These are phyloP conservation scores for Trinorchestia longiramus DNA, from an alignment of 1,140 invertebrate species.

Conservation along the genomic window DNA sequence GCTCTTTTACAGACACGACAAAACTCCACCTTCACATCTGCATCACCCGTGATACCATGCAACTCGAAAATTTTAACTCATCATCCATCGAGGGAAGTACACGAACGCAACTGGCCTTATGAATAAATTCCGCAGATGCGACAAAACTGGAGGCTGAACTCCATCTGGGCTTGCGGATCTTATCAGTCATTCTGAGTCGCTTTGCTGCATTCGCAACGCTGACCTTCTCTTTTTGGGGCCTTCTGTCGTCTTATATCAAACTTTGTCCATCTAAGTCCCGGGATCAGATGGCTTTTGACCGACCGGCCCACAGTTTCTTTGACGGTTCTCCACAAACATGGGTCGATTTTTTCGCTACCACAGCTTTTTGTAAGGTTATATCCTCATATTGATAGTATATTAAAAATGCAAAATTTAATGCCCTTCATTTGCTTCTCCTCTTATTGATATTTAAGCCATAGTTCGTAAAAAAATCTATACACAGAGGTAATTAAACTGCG, in stretches of 20 bases:
- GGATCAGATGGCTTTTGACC: constrained; percentile 27
- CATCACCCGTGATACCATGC: too few species aligned
- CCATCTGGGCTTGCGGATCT: constrained; percentile 10
- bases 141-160: not conserved
- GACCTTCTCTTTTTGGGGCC: not conserved
- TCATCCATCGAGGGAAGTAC: not conserved
- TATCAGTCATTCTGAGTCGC: not conserved
- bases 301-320: not conserved
- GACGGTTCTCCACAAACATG: not conserved
- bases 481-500: too few species aligned
- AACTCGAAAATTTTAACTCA: not conserved
- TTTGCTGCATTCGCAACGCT: constrained; percentile 6
- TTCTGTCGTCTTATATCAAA: constrained; percentile 48
- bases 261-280: constrained; percentile 19
- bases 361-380: not conserved
- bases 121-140: not conserved
- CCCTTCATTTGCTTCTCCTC: not conserved
- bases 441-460: not conserved
- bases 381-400: not conserved
- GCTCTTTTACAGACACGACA: not conserved
- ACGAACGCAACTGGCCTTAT: not conserved
- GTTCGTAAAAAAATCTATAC: not conserved
- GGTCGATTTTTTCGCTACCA: not conserved
- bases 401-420: not conserved
- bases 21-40: not conserved